Conservation (phyloP, 2,797 vertebrate species). For the Malurus splendens region DNA sequence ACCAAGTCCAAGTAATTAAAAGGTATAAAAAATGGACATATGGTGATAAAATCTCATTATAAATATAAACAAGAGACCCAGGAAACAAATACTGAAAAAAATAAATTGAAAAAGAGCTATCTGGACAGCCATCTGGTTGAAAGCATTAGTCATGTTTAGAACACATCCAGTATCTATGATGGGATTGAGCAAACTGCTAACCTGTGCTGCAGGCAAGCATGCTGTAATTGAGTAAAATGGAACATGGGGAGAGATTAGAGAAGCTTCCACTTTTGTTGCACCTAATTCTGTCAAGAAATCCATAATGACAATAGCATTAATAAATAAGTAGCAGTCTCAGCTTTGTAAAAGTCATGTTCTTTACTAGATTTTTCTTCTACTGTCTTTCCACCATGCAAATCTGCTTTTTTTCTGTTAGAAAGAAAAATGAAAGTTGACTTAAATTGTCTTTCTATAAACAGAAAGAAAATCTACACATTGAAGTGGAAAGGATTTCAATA, state of each 20-base stretch:
- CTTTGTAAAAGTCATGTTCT: not conserved
- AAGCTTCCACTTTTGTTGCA: not conserved
- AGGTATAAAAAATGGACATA: not conserved
- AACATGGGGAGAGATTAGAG: not conserved
- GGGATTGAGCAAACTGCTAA: not conserved
- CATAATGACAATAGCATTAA: not conserved
- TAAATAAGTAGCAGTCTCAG: not conserved
- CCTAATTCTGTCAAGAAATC: not conserved
- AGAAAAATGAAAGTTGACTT: not conserved
- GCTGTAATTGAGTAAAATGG: not conserved
- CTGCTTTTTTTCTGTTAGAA: conserved; percentile 19
- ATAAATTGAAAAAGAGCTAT: not conserved
- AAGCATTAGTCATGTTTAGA: conserved; percentile 7
- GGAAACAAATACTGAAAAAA: not conserved
- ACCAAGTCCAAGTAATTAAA: not conserved
- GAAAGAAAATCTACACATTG: not conserved
- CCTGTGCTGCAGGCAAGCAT: not conserved
- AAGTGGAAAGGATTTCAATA: not conserved
- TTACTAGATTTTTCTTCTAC: conserved; percentile 15
- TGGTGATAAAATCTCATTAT: not conserved
- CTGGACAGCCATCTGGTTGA: conserved; percentile 1
- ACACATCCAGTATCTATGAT: not conserved
- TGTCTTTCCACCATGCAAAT: not conserved
- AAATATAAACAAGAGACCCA: not conserved
- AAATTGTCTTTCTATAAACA: not conserved